These are phyloP conservation scores for Dicranocentrus wangi DNA, from an alignment of 2,888 invertebrate species.

Conservation along the genomic window DNA sequence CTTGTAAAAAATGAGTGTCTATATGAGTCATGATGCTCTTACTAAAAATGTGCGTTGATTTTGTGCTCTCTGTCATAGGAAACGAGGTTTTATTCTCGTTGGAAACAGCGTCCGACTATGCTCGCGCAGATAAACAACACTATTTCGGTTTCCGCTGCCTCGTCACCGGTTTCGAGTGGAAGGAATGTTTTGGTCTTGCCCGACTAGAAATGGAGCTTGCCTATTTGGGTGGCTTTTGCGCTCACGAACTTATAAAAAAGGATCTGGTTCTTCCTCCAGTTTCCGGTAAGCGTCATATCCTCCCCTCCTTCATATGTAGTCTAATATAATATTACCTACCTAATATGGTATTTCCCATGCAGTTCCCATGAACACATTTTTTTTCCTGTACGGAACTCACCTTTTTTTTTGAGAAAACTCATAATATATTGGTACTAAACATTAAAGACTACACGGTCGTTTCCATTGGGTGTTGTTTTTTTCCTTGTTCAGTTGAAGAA, in stretches of 20 bases:
- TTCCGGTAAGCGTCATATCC: constrained; percentile 75
- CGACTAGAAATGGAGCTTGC: constrained; percentile 92
- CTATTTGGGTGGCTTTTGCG: constrained; percentile 92
- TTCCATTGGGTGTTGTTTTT: too few relatives aligned
- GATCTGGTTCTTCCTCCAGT: constrained; percentile 82
- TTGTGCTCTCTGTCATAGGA: too few relatives aligned
- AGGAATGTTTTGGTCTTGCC: constrained; percentile 78
- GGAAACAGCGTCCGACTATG: constrained; percentile 95
- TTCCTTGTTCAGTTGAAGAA: constrained; percentile 77
- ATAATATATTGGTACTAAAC: too few relatives aligned
- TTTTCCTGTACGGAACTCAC: too few relatives aligned
- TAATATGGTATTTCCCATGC: constrained; percentile 2
- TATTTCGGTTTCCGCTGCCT: constrained; percentile 89
- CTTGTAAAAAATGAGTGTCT: too few relatives aligned
- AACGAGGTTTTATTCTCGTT: constrained; percentile 95
- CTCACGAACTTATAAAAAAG: constrained; percentile 89
- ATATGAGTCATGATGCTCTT: too few relatives aligned
- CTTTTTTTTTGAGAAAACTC: too few relatives aligned
- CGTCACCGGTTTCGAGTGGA: constrained; percentile 82
- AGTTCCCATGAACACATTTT: too few relatives aligned
- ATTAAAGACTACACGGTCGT: too few relatives aligned
- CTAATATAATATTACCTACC: background rate
- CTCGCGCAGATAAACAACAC: constrained; percentile 89
- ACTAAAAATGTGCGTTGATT: too few relatives aligned
- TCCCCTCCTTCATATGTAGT: background rate